Evolutionary conservation across 2,113 vertebrate genomes (phyloP), one percentile per base, ranked within the genome.

Genomic region (Pelobates fuscus): DNA sequence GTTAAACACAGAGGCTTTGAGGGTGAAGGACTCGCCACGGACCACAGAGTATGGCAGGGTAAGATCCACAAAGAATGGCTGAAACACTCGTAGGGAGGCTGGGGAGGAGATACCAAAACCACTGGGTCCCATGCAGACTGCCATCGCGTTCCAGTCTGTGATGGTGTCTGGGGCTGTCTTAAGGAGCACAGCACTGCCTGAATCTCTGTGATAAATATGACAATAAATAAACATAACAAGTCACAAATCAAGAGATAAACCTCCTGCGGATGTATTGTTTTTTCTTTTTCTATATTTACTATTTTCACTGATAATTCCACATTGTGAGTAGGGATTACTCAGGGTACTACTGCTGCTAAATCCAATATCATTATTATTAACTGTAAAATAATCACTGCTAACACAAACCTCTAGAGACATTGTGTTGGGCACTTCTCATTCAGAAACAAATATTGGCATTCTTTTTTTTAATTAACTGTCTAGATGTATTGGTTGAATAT

Each of bases 21-120:
- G 88, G 1, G 87, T 88, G 86, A 97, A 96, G 41, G 79, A 71
- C 74, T 98, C 96, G 78, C 95, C 95, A 0, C 87, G 83, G 70
- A 95, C 82, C 83, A 96, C 90, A 73, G 95, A 95, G 79, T 96
- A 95, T 7, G 95, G 95, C 80, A 98, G 78, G 1, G 80, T 89
- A 72, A 94, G 90, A 92, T 93, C 91, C 72, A 96, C 89, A 18
- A 92, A 87, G 83, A 96, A 95, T 0, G 95, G 94, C 86, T 94
- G 91, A 88, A 93, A 96, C 72, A 88, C 91, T 0, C 80, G 89
- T 23, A 95, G 82, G 2, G 77, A 67, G 0, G 79, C 67, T 43
- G 79, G 52, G 60, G 91, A 86, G 1, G 95, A 86, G 24, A 98
- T 80, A 2, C 94, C 94, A 3, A 97, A 92, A 76, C 94, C 94